Percentiles rank a stretch among this genome's conserved stretches.
phyloP scores from a whole-genome alignment of 2,113 vertebrate species.

The Labeo catla region DNA sequence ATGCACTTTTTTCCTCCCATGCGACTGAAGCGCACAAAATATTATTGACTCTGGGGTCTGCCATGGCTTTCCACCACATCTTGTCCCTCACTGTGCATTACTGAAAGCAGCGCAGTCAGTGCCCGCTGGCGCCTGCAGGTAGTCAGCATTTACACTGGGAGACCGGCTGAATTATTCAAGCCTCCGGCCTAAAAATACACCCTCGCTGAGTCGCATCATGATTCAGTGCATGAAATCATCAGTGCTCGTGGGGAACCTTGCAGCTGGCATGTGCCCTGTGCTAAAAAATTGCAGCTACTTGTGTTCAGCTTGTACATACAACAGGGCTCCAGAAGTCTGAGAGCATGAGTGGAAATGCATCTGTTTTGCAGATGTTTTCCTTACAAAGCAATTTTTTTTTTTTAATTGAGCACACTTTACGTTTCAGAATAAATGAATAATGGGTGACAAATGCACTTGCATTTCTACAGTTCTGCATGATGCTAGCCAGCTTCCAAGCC shows the following conservation, averaged over 20 bases:
- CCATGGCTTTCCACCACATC: slow-evolving; percentile 68
- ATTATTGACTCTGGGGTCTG: slow-evolving; percentile 61
- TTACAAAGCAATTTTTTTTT: no score
- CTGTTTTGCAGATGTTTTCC: no score
- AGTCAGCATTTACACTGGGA: slow-evolving; percentile 48
- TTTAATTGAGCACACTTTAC: not conserved
- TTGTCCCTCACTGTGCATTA: slow-evolving; percentile 43
- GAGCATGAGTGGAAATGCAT: not conserved
- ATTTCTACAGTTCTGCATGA: not conserved
- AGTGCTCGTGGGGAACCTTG: slow-evolving; percentile 34
- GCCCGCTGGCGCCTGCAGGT: slow-evolving; percentile 9
- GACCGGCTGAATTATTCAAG: slow-evolving; percentile 66
- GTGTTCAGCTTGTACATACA: not conserved
- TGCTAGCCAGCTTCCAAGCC: not conserved
- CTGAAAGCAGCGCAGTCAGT: slow-evolving; percentile 42
- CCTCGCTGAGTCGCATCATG: slow-evolving; percentile 49
- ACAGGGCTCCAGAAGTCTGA: not conserved
- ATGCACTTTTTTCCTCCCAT: slow-evolving; percentile 67
- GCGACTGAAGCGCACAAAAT: slow-evolving; percentile 72
- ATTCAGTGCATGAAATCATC: slow-evolving; percentile 51
- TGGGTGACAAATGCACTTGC: not conserved
- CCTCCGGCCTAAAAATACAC: slow-evolving; percentile 60
- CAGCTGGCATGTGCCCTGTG: not conserved
- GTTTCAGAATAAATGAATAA: not conserved
- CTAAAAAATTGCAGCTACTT: slow-evolving; percentile 9